Base-by-base conservation (phyloP, 2,888 invertebrate species). In the Salpingus planirostris region DNA sequence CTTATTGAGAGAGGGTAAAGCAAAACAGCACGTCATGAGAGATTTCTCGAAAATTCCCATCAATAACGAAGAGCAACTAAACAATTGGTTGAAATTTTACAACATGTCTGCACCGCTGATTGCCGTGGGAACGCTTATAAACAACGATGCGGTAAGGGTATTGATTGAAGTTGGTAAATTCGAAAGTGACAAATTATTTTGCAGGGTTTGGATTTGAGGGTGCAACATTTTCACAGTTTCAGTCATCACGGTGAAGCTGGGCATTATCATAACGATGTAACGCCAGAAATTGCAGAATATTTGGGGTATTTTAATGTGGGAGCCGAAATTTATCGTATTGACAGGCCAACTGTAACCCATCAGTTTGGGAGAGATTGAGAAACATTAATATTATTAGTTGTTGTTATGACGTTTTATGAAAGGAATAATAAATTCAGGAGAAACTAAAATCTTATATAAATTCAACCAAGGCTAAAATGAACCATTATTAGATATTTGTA, bases 201-300 rank as follows among this genome's bases (percentile, higher is more conserved):
- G 2, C 55, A 90, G 90, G 90, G 78, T 13, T 66, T 91, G 59
- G 91, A 93, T 67, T 73, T 97, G 42, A 76, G 96, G 49, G 76
- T 91, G 42, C 95, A 96, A 65, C 97, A 97, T 68, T 96, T 96
- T 64, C 97, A 97, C 66, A 90, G 90, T 58, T 89, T 85, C 64
- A 81, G 85, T 46, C 67, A 74, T 54, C 80, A 80, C 60, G 83
- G 81, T 35, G 80, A 83, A 68, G 91, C 87, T 45, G 96, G 96
- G 1, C 97, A 98, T 71, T 98, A 97, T 69, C 97, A 98, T 68
- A 81, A 81, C 60, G 97, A 98, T 67, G 85, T 83, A 5, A 89
- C 91, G 15, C 95, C 97, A 0, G 80, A 79, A 5, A 70, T 61
- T n/a, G 91, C 77, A 6, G 82, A 86, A 58, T 95, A 98, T 67